Conservation (phyloP, 2,797 vertebrate species). For the Gouania willdenowi region DNA sequence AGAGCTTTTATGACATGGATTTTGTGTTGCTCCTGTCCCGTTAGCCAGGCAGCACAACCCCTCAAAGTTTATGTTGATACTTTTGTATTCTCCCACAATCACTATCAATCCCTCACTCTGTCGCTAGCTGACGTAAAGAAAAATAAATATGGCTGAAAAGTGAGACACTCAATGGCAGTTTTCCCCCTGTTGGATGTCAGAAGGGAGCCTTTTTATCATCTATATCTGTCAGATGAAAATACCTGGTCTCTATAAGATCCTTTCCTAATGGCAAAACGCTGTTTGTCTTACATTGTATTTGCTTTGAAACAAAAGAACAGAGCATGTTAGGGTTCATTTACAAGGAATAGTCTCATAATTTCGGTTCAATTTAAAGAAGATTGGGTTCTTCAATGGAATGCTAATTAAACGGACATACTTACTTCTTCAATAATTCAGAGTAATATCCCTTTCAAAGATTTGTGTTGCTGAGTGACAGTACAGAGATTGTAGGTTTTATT, state of each 20-base stretch:
- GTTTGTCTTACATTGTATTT: slow-evolving; percentile 4
- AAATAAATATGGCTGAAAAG: slow-evolving; percentile 30
- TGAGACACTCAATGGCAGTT: slow-evolving; percentile 39
- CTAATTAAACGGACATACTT: too few species aligned
- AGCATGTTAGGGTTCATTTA: background rate
- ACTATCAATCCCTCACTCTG: slow-evolving; percentile 19
- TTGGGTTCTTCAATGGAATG: too few species aligned
- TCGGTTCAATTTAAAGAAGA: too few species aligned
- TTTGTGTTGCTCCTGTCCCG: background rate
- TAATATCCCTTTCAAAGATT: too few species aligned
- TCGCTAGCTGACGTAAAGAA: slow-evolving; percentile 21
- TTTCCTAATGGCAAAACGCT: slow-evolving; percentile 15
- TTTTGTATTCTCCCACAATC: slow-evolving; percentile 2
- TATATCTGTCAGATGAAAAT: slow-evolving; percentile 42
- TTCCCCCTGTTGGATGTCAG: slow-evolving; percentile 34
- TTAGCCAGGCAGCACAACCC: background rate
- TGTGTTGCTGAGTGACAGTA: too few species aligned
- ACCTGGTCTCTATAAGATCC: slow-evolving; percentile 23
- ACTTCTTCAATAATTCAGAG: too few species aligned
- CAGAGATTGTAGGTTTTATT: too few species aligned
- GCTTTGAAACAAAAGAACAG: slow-evolving; percentile 22
- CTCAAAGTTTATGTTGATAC: slow-evolving; percentile 1
- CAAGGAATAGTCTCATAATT: too few species aligned
- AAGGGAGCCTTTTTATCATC: slow-evolving; percentile 37
- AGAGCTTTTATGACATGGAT: too few species aligned